Evolutionary conservation across 2,113 vertebrate species (phyloP), one percentile per base, ranked within the genome.

Genomic region (Propithecus coquereli): DNA sequence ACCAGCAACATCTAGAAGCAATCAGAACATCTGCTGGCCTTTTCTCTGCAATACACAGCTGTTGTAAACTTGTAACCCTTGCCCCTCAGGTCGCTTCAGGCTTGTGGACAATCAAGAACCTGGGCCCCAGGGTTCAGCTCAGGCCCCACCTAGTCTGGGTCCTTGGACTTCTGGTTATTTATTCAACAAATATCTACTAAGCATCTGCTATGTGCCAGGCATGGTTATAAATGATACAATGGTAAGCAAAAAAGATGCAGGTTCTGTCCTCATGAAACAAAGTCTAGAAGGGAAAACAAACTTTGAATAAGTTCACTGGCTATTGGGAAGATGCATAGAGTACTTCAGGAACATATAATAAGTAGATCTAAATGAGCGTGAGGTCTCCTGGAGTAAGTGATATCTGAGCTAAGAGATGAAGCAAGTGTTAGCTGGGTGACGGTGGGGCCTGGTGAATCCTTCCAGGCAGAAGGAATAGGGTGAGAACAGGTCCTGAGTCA

Each of bases 11-110:
- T 10, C 71, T 23, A 76, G 84, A 94, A 91, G 68, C 50, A 45
- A 52, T 45, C 65, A 34, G 84, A 94, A 59, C 73, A 96, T 76
- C 94, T 96, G 74, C 65, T 80, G 90, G 70, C 40, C 87, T 82
- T 95, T 90, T 45, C 63, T 83, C 70, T 61, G 57, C 43, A 76
- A 43, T 25, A 13, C 1, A 34, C 45, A 83, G 63, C 52, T 34
- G 23, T 20, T 73, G 57, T 18, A 20, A n/a, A 71, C 10, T 32
- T 54, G 40, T 57, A 63, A 61, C 40, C 47, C 45, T 59, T 16
- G 23, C 30, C 43, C 87, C 18, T 65, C 25, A 47, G 68, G 32
- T 81, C 84, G 66, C 50, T 47, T 34, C 37, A 50, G 30, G 25
- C 18, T 50, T 43, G 13, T 59, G 77, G 90, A 52, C 76, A 63